A percentile compares a stretch with the other conserved stretches of the same genome.
phyloP scores from a whole-genome alignment of 2,888 invertebrate genomes.

The Alcis repandata region DNA sequence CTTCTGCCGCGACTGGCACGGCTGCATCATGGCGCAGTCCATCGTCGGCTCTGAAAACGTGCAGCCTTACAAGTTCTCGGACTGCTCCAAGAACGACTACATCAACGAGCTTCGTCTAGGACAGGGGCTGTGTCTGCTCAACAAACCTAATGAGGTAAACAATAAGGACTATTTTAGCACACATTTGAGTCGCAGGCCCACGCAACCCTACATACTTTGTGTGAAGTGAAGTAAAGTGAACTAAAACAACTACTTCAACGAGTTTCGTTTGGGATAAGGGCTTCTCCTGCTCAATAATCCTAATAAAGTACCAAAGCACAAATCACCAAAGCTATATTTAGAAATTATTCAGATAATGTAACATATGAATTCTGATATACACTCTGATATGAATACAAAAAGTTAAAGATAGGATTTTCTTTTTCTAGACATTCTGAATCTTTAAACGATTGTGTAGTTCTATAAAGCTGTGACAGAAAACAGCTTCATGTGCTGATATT shows the following conservation, averaged over 20 bases:
- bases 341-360: too few species aligned
- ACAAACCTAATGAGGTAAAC: constrained; percentile 96
- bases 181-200: too few species aligned
- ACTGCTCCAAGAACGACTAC: constrained; percentile 97
- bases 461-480: not conserved
- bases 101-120: constrained; percentile 94
- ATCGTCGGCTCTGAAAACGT: constrained; percentile 96
- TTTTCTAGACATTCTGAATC: too few species aligned
- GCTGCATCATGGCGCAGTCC: constrained; percentile 97
- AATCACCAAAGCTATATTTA: too few species aligned
- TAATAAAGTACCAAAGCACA: too few species aligned
- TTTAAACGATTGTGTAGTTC: too few species aligned
- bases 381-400: not conserved
- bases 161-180: not conserved
- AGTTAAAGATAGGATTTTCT: not conserved
- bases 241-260: too few species aligned
- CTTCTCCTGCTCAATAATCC: too few species aligned
- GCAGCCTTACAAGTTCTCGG: constrained; percentile 98
- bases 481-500: not conserved
- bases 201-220: too few species aligned
- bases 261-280: too few species aligned
- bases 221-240: too few species aligned
- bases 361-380: not conserved
- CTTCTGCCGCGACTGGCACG: constrained; percentile 97
- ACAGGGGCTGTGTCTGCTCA: constrained; percentile 96